Percentiles rank a stretch among this genome's conserved stretches.
Conservation (phyloP, 2,888 invertebrate genomes). For the Catocala nupta region DNA sequence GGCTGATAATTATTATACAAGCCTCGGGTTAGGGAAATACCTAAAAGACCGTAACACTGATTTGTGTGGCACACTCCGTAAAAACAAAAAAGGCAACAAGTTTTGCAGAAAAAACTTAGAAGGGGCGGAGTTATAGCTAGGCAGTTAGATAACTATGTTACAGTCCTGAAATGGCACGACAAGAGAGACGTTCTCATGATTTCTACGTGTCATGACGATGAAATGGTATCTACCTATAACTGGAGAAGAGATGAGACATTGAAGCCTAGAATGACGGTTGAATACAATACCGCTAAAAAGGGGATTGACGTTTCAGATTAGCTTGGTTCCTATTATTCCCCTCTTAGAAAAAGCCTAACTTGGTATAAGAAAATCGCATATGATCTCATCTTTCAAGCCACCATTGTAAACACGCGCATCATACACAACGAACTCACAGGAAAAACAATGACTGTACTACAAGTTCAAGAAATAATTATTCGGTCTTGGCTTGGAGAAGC, state of each 20-base stretch:
- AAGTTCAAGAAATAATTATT: no score
- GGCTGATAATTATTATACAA: background rate
- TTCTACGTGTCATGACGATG: background rate
- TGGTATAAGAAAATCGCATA: slow-evolving; percentile 1
- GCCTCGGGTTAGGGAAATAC: no score
- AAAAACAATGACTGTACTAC: no score
- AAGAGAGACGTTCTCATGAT: no score
- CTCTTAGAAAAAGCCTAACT: slow-evolving; percentile 15
- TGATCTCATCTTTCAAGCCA: background rate
- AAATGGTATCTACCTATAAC: slow-evolving; percentile 5
- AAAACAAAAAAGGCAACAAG: slow-evolving; percentile 4
- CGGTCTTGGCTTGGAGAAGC: no score
- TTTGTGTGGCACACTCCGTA: slow-evolving; percentile 6
- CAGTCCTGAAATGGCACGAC: no score
- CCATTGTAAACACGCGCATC: slow-evolving; percentile 18
- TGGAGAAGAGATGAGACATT: no score
- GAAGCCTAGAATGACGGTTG: no score
- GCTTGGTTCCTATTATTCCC: slow-evolving; percentile 5
- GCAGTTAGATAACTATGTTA: no score
- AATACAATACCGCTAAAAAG: slow-evolving; percentile 1
- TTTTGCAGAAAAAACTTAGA: slow-evolving; percentile 2
- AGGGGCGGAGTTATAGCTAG: background rate
- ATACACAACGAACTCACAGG: slow-evolving; percentile 2
- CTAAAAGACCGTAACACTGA: no score
- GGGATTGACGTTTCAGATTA: slow-evolving; percentile 6